Percentiles rank a stretch among this genome's conserved stretches.
Conservation (phyloP, 2,113 vertebrate genomes). For the Carassius gibelio region DNA sequence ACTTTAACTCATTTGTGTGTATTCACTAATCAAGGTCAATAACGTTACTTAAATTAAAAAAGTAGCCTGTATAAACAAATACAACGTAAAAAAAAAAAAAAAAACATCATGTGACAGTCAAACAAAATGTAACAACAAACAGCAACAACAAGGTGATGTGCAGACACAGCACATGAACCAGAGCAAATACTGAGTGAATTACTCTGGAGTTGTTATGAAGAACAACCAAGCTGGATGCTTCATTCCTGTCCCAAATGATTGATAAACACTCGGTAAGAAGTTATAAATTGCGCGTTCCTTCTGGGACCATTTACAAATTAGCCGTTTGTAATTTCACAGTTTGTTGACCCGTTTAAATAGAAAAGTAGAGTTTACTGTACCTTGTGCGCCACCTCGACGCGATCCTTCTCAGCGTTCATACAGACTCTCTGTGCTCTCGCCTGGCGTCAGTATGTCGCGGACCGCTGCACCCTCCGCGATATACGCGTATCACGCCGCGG, state of each 20-base stretch:
- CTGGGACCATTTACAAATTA: neutral
- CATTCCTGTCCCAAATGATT: neutral
- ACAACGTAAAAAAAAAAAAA: no score
- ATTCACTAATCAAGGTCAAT: neutral
- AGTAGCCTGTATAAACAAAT: neutral
- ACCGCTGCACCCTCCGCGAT: constrained; percentile 80
- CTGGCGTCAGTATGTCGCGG: constrained; percentile 93
- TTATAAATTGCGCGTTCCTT: neutral
- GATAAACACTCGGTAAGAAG: neutral
- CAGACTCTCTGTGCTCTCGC: constrained; percentile 78
- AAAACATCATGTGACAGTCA: constrained; percentile 22
- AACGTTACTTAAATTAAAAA: no score
- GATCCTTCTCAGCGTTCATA: constrained; percentile 56
- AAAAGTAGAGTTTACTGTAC: constrained; percentile 66
- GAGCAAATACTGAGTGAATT: neutral
- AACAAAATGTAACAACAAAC: neutral
- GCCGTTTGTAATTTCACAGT: neutral
- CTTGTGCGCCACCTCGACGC: constrained; percentile 53
- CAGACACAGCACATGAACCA: neutral
- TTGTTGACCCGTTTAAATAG: constrained; percentile 11
- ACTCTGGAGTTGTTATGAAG: neutral
- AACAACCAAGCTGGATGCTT: constrained; percentile 11
- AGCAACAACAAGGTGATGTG: neutral
- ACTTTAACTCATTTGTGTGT: neutral
- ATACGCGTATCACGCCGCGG: constrained; percentile 75